These are phyloP conservation scores for Laspeyria flexula DNA, from an alignment of 2,888 invertebrate species.

Conservation along the genomic window DNA sequence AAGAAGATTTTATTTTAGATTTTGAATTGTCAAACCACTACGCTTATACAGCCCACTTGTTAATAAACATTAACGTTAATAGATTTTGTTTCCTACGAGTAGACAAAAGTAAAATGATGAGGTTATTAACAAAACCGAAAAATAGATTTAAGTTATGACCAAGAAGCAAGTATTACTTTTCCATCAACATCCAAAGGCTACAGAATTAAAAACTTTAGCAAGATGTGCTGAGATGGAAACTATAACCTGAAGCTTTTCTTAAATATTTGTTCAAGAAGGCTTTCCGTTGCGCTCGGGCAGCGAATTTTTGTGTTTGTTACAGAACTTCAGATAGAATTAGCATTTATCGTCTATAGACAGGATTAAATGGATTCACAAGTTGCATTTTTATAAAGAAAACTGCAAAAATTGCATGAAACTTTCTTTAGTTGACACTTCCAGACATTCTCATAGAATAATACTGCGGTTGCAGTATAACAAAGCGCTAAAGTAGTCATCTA, in stretches of 20 bases:
- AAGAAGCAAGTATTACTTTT: neutral
- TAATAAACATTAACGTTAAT: too few species aligned
- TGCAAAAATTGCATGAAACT: slow-evolving; percentile 42
- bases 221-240: slow-evolving; percentile 50
- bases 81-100: too few species aligned
- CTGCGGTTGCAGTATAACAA: neutral
- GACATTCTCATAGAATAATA: neutral
- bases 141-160: too few species aligned
- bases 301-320: slow-evolving; percentile 65
- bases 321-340: slow-evolving; percentile 70
- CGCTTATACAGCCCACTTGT: too few species aligned
- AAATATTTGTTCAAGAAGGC: slow-evolving; percentile 58
- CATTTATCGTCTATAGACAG: slow-evolving; percentile 72
- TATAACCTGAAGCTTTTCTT: slow-evolving; percentile 51
- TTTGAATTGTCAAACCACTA: too few species aligned
- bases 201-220: slow-evolving; percentile 25
- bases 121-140: too few species aligned
- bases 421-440: slow-evolving; percentile 26
- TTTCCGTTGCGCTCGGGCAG: slow-evolving; percentile 50
- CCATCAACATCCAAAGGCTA: slow-evolving; percentile 11
- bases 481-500: too few species aligned
- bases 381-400: slow-evolving; percentile 60
- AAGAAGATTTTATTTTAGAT: too few species aligned
- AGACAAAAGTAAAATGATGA: too few species aligned
- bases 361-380: slow-evolving; percentile 62